Evolutionary conservation across 1,140 invertebrate species (phyloP), one percentile per base, ranked within the genome.

Genomic region (Drosophila lacteicornis): DNA sequence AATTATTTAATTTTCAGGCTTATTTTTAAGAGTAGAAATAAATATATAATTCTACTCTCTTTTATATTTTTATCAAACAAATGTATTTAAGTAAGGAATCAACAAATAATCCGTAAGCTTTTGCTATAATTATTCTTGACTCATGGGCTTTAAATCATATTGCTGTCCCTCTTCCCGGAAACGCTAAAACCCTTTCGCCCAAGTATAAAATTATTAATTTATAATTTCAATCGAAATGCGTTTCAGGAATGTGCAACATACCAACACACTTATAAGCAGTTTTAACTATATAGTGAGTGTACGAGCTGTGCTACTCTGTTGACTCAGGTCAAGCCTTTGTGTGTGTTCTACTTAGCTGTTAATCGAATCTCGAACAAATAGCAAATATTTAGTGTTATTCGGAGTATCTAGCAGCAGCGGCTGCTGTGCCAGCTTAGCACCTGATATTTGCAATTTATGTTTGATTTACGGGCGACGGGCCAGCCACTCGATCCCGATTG

Each of bases 261-360:
- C 27, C 13, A 15, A 33, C 17, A 33, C 40, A n/a, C 15, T 12
- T 55, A 33, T 22, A 22, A 2, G 19, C 2, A 22, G 38, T 46
- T 42, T 33, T 33, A 40, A 36, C 27, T 30, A 11, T 40, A 25
- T 3, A 40, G 53, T 56, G 36, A 56, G 0, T 40, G 53, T 56
- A 40, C 25, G 17, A 55, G 33, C 33, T 38, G 62, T 38, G 62
- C 56, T 53, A 27, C 12, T 73, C 17, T 45, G 57, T 77, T 77
- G 56, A 68, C 49, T 60, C 49, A 53, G 71, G 70, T 75, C 70
- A 75, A 75, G 50, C 70, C 69, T 75, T 75, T 63, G 55, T 75
- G 71, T 75, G 49, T 77, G 75, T 77, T 77, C 74, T 78, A 78
- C 75, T 69, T 69, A 60, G 47, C 3, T 57, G 63, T 55, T 77